Conservation (phyloP, 2,888 invertebrate genomes). For the Heliconius sara region DNA sequence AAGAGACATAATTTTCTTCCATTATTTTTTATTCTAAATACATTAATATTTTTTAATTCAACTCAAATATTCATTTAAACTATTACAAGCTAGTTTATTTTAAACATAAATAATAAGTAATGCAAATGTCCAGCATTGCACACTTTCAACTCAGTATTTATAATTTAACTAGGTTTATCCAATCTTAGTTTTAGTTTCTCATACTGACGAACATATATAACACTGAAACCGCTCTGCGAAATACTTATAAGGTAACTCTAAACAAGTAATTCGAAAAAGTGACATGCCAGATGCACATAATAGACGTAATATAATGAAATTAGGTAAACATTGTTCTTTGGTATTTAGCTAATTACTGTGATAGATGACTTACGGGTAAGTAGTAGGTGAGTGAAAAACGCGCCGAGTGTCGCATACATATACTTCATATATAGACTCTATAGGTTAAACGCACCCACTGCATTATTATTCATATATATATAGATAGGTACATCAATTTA, state of each 20-base stretch:
- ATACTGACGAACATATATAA: slow-evolving; percentile 71
- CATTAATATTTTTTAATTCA: slow-evolving; percentile 84
- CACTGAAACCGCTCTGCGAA: slow-evolving; percentile 53
- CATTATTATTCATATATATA: slow-evolving; percentile 48
- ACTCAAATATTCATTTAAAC: slow-evolving; percentile 84
- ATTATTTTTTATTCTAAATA: slow-evolving; percentile 85
- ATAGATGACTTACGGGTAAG: slow-evolving; percentile 42
- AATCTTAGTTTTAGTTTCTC: slow-evolving; percentile 79
- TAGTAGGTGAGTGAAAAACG: slow-evolving; percentile 40
- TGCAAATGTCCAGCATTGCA: slow-evolving; percentile 84
- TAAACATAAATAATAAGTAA: slow-evolving; percentile 82
- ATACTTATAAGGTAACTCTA: slow-evolving; percentile 52
- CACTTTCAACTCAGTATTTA: slow-evolving; percentile 80
- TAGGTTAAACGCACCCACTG: slow-evolving; percentile 36
- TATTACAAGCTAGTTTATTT: slow-evolving; percentile 83
- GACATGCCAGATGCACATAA: slow-evolving; percentile 56
- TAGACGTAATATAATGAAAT: slow-evolving; percentile 52
- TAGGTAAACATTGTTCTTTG: slow-evolving; percentile 54
- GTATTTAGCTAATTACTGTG: slow-evolving; percentile 52
- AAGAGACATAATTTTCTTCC: slow-evolving; percentile 55
- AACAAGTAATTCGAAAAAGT: slow-evolving; percentile 55
- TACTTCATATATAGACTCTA: slow-evolving; percentile 37
- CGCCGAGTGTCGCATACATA: slow-evolving; percentile 38
- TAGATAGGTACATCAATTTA: slow-evolving; percentile 55
- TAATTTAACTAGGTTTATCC: slow-evolving; percentile 78